Evolutionary conservation across 64 coral and sea anemone species (phyloP).

Genomic region (Platygyra sinensis): DNA sequence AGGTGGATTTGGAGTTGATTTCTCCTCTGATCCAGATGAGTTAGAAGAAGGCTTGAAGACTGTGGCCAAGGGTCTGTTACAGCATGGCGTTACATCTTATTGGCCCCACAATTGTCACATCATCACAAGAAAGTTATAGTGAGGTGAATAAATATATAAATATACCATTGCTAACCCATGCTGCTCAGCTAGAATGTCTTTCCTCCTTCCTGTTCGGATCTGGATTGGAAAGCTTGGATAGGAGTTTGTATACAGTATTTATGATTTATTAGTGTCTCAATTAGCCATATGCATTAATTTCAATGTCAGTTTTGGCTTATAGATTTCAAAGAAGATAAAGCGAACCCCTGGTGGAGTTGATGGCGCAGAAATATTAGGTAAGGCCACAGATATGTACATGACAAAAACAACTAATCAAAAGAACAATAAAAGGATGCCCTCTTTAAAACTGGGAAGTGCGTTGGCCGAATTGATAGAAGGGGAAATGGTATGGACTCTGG

Average conservation of each 20-base stretch:
- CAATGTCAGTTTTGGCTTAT: background rate
- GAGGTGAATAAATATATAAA: conserved; percentile 50
- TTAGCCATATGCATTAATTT: background rate
- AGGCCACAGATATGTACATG: background rate
- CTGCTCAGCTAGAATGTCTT: no score
- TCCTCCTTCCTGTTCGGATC: no score
- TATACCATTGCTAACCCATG: no score
- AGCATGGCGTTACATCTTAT: conserved; percentile 94
- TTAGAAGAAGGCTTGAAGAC: conserved; percentile 68
- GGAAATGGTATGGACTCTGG: no score
- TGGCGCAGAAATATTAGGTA: conserved; percentile 92
- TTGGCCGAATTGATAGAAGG: no score
- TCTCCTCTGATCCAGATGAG: conserved; percentile 85
- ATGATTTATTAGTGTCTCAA: background rate
- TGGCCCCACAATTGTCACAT: conserved; percentile 97
- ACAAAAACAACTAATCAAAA: no score
- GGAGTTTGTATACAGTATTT: no score
- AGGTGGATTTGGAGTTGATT: conserved; percentile 99
- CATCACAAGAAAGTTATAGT: conserved; percentile 75
- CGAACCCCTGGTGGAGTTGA: conserved; percentile 58
- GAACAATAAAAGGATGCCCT: no score
- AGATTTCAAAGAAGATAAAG: conserved; percentile 81
- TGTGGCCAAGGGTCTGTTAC: conserved; percentile 75
- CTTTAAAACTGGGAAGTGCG: no score
- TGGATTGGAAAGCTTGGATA: no score